These are phyloP conservation scores for Cerastis rubricosa DNA, from an alignment of 2,888 invertebrate genomes.

Conservation along the genomic window DNA sequence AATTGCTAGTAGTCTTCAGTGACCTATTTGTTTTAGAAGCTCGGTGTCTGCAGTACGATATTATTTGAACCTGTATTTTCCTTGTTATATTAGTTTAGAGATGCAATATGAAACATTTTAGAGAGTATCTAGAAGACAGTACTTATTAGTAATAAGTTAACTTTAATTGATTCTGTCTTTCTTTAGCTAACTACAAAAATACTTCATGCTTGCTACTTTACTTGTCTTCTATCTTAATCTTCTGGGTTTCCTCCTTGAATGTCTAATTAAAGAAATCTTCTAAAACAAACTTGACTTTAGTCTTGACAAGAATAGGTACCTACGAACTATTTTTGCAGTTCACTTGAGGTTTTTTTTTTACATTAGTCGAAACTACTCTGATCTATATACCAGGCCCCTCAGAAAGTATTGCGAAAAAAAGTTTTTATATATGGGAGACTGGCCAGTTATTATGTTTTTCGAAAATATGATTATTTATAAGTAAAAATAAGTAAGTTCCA, in stretches of 20 bases:
- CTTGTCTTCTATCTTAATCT: not conserved
- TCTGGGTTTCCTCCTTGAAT: not conserved
- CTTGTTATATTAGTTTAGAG: not conserved
- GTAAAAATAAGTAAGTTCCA: too few relatives aligned
- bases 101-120: not conserved
- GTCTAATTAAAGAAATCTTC: not conserved
- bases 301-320: not conserved
- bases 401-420: too few relatives aligned
- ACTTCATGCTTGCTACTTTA: not conserved
- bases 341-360: not conserved
- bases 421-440: too few relatives aligned
- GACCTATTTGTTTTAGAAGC: conserved; percentile 26
- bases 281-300: not conserved
- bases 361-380: too few relatives aligned
- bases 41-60: not conserved
- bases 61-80: not conserved
- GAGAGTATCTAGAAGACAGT: not conserved
- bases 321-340: not conserved
- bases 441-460: too few relatives aligned
- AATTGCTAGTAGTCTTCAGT: conserved; percentile 29
- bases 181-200: not conserved
- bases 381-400: too few relatives aligned
- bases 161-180: not conserved
- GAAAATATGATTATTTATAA: too few relatives aligned
- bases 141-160: not conserved